Conservation (phyloP, 1,140 invertebrate species). For the Ceratosolen fusciceps region DNA sequence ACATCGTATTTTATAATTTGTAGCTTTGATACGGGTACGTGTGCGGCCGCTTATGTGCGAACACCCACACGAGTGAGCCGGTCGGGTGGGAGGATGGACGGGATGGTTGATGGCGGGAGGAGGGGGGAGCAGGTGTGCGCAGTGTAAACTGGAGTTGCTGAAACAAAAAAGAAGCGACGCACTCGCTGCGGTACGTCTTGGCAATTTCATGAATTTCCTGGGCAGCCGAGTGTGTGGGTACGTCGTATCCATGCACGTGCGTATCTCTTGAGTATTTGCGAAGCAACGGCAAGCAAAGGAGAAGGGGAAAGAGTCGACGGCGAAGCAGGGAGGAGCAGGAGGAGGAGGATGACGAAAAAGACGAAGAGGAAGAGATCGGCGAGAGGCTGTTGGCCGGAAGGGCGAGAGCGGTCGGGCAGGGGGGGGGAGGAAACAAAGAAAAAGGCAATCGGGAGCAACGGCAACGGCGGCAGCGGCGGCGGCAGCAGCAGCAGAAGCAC, state of each 20-base stretch:
- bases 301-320: background rate
- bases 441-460: conserved; percentile 8
- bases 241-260: no score
- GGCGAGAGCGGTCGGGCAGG: background rate
- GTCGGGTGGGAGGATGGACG: no score
- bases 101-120: background rate
- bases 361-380: conserved; percentile 1
- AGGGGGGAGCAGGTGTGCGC: background rate
- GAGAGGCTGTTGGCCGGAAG: background rate
- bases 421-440: background rate
- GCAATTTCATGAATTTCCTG: conserved; percentile 43
- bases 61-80: no score
- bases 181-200: conserved; percentile 24
- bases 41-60: background rate
- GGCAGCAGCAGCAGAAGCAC: conserved; percentile 2
- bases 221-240: background rate
- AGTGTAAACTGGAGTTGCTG: background rate
- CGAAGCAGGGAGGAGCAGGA: background rate
- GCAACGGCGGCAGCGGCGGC: background rate
- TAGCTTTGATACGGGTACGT: background rate
- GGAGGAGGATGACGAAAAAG: background rate
- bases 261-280: background rate
- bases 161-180: conserved; percentile 1
- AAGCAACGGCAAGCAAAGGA: background rate
- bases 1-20: background rate